Evolutionary conservation across 2,113 vertebrate species (phyloP).

Genomic region (Neolamprologus tretocephalus): DNA sequence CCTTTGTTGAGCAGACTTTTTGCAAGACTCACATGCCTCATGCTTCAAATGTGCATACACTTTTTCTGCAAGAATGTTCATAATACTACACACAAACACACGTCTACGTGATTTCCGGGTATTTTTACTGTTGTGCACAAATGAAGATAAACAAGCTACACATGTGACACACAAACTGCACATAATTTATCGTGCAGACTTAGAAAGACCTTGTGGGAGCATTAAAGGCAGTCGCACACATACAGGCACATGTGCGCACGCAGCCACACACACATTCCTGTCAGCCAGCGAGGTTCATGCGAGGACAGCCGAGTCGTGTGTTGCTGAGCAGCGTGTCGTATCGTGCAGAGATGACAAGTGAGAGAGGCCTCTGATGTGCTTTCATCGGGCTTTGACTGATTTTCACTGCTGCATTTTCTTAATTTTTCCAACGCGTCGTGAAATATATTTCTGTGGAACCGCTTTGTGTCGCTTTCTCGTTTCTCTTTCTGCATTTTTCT

Average conservation of each 20-base stretch:
- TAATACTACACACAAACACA: not conserved
- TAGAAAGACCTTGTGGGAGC: not conserved
- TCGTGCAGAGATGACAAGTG: not conserved
- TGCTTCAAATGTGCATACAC: accelerated
- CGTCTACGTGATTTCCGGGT: accelerated
- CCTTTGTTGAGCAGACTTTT: not conserved
- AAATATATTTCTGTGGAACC: not conserved
- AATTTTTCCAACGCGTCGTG: not conserved
- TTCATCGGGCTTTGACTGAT: not conserved
- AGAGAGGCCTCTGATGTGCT: not conserved
- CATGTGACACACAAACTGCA: not conserved
- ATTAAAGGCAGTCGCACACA: not conserved
- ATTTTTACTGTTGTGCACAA: not conserved
- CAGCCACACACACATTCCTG: not conserved
- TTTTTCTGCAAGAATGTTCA: not conserved
- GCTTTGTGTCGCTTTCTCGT: not conserved
- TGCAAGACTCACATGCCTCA: not conserved
- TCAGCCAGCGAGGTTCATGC: not conserved
- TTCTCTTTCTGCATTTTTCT: not conserved
- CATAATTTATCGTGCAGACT: not conserved
- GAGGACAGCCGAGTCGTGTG: conserved; percentile 3
- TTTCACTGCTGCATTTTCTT: not conserved
- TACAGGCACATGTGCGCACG: not conserved
- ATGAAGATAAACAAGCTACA: not conserved
- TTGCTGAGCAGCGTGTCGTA: not conserved